Evolutionary conservation across 2,113 vertebrate genomes (phyloP), one percentile per base, ranked within the genome.

Genomic region (Nothobranchius kuhntae): DNA sequence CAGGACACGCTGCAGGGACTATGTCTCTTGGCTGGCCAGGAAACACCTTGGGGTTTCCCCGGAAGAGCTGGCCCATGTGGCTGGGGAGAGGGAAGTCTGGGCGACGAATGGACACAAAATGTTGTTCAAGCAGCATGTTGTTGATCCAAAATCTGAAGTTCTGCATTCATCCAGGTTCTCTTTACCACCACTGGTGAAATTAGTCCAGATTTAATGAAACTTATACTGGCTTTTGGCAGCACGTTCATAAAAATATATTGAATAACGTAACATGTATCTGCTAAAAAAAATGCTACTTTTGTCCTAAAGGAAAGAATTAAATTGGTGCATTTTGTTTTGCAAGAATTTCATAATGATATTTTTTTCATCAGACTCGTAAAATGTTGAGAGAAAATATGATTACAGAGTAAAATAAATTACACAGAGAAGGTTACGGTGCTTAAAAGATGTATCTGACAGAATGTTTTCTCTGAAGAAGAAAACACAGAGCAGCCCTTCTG

Each of bases 381-480:
- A 45, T 46, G 17, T 53, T 53, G 30, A 53, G 42, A 26, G 11
- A 74, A 58, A 65, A 47, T 36, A 35, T 15, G 45, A 78, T 26
- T 44, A 50, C 2, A 35, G 71, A 46, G 42, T 13, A 15, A 71
- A 68, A 62, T 45, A 36, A 45, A 55, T 56, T 53, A 13, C 21
- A 53, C 50, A 1, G 30, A 65, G 50, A 68, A 69, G 54, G 63
- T 77, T 66, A 66, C 9, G 14, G 46, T 11, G 50, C 36, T 51
- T 62, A 11, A 61, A 35, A 47, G 26, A 44, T 38, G 15, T 46
- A 14, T 38, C 10, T 5, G n/a, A 42, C 53, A 24, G 9, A 53
- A 56, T 9, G 7, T 61, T 61, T 68, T 26, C 47, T 48, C n/a
- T 42, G 7, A 61, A 48, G 45, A n/a, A n/a, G 5, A 12, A n/a